Evolutionary conservation across 2,113 vertebrate genomes (phyloP), one percentile per base, ranked within the genome.

Genomic region (Psophia crepitans): DNA sequence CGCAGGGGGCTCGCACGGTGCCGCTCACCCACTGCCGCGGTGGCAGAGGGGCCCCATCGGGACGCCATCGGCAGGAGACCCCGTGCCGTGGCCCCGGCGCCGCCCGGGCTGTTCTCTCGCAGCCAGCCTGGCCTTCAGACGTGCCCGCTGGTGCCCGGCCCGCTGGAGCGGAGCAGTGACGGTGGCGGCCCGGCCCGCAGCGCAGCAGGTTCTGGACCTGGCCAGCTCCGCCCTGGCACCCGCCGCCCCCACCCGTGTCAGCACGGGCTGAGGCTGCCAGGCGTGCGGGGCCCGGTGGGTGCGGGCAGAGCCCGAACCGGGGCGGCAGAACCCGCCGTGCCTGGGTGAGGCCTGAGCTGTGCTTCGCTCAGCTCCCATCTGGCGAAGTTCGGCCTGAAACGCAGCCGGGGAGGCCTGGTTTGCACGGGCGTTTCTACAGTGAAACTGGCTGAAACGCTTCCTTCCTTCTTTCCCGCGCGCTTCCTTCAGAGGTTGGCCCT

Each of bases 61-160:
- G 75, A 35, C 54, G 6, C 64, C 28, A 2, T 1, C 33, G 12
- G 44, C 76, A 3, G 4, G 73, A 11, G 48, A 5, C 26, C 8
- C 32, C 0, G 9, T 10, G 80, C 9, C 57, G 10, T 1, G 33
- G 51, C 8, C 33, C 1, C 46, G 0, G 53, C 13, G 61, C 35
- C 3, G 70, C 41, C 17, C 4, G 5, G 4, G 2, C 30, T 21
- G 27, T 19, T 6, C 27, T 30, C 21, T 33, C 11, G 1, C 22
- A 16, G 79, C 6, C 46, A 9, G 17, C 26, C 7, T 12, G 57
- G 51, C 33, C 78, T 23, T 18, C 64, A 49, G 2, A 1, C 6
- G 0, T 0, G 32, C 12, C 70, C 24, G 18, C 32, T 33, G 0
- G 0, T 9, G 28, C 6, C 1, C 9, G 51, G 11, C 32, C 5